A percentile compares a stretch with the other conserved stretches of the same genome.
Conservation (phyloP, 1,140 invertebrate genomes). For the Belonocnema kinseyi region DNA sequence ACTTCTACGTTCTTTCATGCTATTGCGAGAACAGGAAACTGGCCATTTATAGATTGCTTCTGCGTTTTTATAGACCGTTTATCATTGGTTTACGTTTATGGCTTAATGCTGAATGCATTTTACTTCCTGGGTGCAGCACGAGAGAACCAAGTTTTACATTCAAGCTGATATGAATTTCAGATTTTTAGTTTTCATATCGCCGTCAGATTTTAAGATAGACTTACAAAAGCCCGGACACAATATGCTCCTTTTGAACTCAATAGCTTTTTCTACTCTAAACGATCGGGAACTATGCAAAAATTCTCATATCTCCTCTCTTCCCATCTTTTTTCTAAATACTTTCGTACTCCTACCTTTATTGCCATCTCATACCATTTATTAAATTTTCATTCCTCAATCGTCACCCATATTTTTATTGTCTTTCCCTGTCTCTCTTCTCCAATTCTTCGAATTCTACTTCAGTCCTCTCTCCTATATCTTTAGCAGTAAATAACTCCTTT, state of each 20-base stretch:
- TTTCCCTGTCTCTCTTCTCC: no score
- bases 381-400: no score
- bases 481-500: background rate
- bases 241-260: background rate
- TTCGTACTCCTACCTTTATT: no score
- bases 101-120: slow-evolving; percentile 16
- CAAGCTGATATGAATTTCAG: slow-evolving; percentile 26
- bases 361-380: no score
- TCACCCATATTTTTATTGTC: no score
- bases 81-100: slow-evolving; percentile 42
- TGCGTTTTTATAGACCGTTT: slow-evolving; percentile 40
- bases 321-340: background rate
- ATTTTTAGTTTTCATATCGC: slow-evolving; percentile 14
- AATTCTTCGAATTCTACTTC: no score
- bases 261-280: background rate
- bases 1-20: background rate
- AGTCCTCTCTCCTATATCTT: no score
- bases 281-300: background rate
- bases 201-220: slow-evolving; percentile 11
- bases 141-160: slow-evolving; percentile 10
- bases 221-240: background rate
- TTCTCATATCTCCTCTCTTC: background rate
- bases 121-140: slow-evolving; percentile 29
- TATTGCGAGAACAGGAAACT: background rate
- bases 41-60: slow-evolving; percentile 13